These are phyloP conservation scores for Serilophus lunatus DNA, from an alignment of 2,113 vertebrate species.

Conservation along the genomic window DNA sequence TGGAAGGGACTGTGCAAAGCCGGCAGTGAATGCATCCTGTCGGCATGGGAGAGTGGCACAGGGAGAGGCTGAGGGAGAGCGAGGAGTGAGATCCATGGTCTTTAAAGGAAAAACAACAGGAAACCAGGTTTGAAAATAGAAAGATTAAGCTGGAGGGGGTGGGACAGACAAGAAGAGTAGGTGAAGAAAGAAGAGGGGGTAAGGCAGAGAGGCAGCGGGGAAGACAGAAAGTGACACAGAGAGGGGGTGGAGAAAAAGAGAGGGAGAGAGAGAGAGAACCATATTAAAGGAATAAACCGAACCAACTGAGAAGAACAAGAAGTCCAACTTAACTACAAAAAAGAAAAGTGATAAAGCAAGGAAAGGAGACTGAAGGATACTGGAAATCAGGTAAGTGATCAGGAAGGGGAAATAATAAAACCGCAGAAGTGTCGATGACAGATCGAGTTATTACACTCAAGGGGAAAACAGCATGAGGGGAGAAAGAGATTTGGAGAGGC, in stretches of 20 bases:
- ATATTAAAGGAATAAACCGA: conserved; percentile 38
- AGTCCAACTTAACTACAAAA: not conserved
- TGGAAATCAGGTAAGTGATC: conserved; percentile 60
- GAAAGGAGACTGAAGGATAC: not conserved
- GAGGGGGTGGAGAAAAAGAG: conserved; percentile 54
- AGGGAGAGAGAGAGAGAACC: conserved; percentile 40
- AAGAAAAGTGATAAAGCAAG: not conserved
- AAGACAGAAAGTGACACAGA: conserved; percentile 55
- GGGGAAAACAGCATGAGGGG: not conserved
- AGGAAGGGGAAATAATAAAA: not conserved
- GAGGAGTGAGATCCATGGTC: conserved; percentile 15
- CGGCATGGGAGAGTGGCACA: not conserved
- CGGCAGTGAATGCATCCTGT: not conserved
- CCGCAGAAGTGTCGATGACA: not conserved
- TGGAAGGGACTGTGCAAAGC: not conserved
- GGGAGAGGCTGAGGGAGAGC: not conserved
- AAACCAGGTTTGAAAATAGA: conserved; percentile 53
- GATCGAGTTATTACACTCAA: not conserved
- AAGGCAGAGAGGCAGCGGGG: conserved; percentile 19
- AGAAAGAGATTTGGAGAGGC: not conserved
- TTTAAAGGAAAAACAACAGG: conserved; percentile 37
- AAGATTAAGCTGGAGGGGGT: conserved; percentile 61
- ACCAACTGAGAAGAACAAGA: not conserved
- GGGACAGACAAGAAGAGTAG: conserved; percentile 60
- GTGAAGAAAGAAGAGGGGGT: conserved; percentile 59